Percentiles rank a stretch among this genome's conserved stretches.
Conservation (phyloP, 2,888 invertebrate genomes). For the Cryptocephalus moraei region DNA sequence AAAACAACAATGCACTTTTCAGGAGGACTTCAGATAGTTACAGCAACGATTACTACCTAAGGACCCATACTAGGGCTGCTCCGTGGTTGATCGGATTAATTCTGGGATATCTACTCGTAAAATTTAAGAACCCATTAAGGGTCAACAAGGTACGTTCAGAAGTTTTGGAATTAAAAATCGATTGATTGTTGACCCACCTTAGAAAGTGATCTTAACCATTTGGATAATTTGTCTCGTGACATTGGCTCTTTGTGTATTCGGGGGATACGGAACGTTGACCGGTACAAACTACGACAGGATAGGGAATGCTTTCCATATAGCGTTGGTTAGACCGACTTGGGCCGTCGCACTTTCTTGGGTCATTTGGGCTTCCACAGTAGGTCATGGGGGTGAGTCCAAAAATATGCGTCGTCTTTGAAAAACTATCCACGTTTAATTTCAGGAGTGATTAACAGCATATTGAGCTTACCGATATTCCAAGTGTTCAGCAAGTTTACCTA, state of each 20-base stretch:
- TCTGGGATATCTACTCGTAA: constrained; percentile 21
- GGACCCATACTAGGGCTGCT: constrained; percentile 24
- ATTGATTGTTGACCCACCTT: constrained; percentile 2
- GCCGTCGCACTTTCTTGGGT: constrained; percentile 40
- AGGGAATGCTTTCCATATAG: constrained; percentile 26
- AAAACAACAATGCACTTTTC: too few species aligned
- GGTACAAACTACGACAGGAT: constrained; percentile 17
- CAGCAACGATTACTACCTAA: constrained; percentile 21
- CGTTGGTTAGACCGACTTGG: constrained; percentile 39
- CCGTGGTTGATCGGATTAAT: constrained; percentile 27
- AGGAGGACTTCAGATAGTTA: constrained; percentile 3
- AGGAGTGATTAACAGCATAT: constrained; percentile 44
- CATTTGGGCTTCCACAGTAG: constrained; percentile 39
- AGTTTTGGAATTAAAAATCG: neutral
- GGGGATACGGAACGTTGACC: constrained; percentile 20
- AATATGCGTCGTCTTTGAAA: neutral
- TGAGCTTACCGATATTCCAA: constrained; percentile 42
- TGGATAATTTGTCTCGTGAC: constrained; percentile 19
- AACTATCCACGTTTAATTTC: constrained; percentile 8
- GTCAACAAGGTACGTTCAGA: neutral
- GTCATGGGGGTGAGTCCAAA: constrained; percentile 38
- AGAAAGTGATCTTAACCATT: constrained; percentile 8
- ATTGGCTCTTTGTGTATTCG: constrained; percentile 19
- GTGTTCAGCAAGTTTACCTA: constrained; percentile 44
- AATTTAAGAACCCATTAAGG: constrained; percentile 8